These are phyloP conservation scores for Amphiprion percula DNA, from an alignment of 2,113 vertebrate genomes.

Conservation along the genomic window DNA sequence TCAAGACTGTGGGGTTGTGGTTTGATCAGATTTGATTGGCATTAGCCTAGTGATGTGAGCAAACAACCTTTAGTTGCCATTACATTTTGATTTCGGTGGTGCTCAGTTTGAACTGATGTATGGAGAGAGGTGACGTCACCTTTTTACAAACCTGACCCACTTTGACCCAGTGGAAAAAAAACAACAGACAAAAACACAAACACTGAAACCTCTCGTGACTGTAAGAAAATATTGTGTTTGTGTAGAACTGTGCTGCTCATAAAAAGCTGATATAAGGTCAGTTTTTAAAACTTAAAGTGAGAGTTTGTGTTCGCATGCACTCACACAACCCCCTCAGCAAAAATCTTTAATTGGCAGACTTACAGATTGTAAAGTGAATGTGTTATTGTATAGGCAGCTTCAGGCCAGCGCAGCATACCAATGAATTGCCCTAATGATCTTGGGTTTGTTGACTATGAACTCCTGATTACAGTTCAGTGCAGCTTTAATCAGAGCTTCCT, in stretches of 20 bases:
- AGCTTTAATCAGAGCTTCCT: constrained; percentile 79
- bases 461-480: constrained; percentile 72
- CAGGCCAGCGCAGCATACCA: constrained; percentile 41
- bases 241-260: neutral
- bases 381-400: constrained; percentile 43
- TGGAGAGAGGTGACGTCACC: neutral
- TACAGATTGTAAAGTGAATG: constrained; percentile 1
- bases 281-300: neutral
- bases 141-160: neutral
- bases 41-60: too few relatives aligned
- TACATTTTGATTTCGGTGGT: neutral
- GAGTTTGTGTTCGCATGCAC: neutral
- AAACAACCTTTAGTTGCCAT: neutral
- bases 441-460: constrained; percentile 51
- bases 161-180: neutral
- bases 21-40: too few relatives aligned
- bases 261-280: neutral
- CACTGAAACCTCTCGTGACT: too few relatives aligned
- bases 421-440: constrained; percentile 51
- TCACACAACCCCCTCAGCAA: neutral
- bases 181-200: neutral
- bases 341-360: neutral
- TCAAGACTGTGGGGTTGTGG: too few relatives aligned
- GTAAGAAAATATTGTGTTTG: neutral
- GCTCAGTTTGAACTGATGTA: neutral